Base-by-base conservation (phyloP, 2,888 invertebrate genomes). In the Drosophila stalkeri region DNA sequence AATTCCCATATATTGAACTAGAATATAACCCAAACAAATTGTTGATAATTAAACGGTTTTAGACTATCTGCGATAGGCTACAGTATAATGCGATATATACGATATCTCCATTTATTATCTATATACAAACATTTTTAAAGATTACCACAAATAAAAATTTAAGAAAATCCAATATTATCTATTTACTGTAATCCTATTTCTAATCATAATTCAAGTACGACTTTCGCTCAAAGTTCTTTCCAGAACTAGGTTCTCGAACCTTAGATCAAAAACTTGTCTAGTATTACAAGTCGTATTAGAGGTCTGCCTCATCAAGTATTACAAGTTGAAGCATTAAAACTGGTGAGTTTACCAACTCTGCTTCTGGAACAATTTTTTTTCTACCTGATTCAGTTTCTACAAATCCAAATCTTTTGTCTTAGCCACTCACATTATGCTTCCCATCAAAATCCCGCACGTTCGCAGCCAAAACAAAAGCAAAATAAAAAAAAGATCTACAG, bases 401-500 rank as follows among this genome's bases (percentile, higher is more conserved):
- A 54, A 46, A 44, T 51, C 44, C 43, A 39, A 64, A 56, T 63
- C 64, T 46, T 54, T 57, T 69, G 41, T 62, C 43, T 72, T 56
- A 35, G 23, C 35, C 23, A 61, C 49, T 55, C 62, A 47, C 61
- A 71, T 47, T 62, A 23, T 55, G 31, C 39, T 47, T 54, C 46
- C 54, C 54, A 47, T 16, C 31, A 46, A 18, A 66, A 7, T 68
- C 35, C 41, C 59, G 66, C 66, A 77, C 75, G 72, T 75, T 37
- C 37, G 46, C 52, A 54, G 11, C 37, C 55, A 39, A 52, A 74
- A 55, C 23, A 44, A 18, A 46, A 11, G 14, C 2, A 6, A 51
- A 41, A 39, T 23, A 23, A 46, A 0, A 44, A 0, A 47, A 16
- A 61, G 6, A 27, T 6, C 27, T 27, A 27, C 27, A 27, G 27